Conservation (phyloP, 2,888 invertebrate genomes). For the Crioceris asparagi region DNA sequence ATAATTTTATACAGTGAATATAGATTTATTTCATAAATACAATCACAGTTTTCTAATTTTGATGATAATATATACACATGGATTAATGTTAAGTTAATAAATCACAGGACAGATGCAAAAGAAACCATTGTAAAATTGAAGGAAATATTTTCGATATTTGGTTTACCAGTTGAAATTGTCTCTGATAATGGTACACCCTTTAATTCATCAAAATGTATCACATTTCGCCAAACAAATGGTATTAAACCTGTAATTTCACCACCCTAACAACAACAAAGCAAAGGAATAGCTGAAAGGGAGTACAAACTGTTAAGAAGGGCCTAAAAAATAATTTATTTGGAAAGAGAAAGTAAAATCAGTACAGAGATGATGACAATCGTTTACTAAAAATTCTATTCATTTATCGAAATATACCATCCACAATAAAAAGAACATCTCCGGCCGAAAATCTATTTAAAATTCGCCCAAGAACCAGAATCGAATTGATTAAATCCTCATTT, state of each 20-base stretch:
- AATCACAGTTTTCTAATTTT: conserved; percentile 11
- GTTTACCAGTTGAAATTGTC: conserved; percentile 16
- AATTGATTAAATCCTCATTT: too few relatives aligned
- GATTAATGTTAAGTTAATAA: conserved; percentile 17
- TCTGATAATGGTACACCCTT: conserved; percentile 21
- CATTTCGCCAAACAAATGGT: conserved; percentile 20
- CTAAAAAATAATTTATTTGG: conserved; percentile 5
- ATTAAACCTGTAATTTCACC: conserved; percentile 18
- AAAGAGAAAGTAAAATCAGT: too few relatives aligned
- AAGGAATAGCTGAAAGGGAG: conserved; percentile 18
- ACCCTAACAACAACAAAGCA: conserved; percentile 18
- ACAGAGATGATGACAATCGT: too few relatives aligned
- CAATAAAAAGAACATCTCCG: too few relatives aligned
- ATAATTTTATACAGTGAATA: conserved; percentile 10
- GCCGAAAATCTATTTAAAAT: too few relatives aligned
- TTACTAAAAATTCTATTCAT: too few relatives aligned
- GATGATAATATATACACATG: conserved; percentile 16
- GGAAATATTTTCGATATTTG: conserved; percentile 17
- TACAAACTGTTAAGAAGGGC: conserved; percentile 19
- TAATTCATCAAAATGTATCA: conserved; percentile 14
- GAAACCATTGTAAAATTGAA: conserved; percentile 13
- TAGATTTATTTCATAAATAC: conserved; percentile 10
- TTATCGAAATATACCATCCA: too few relatives aligned
- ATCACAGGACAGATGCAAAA: conserved; percentile 9
- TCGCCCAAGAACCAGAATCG: too few relatives aligned